Evolutionary conservation across 2,888 invertebrate species (phyloP).

Genomic region (Drosophila kokeensis): DNA sequence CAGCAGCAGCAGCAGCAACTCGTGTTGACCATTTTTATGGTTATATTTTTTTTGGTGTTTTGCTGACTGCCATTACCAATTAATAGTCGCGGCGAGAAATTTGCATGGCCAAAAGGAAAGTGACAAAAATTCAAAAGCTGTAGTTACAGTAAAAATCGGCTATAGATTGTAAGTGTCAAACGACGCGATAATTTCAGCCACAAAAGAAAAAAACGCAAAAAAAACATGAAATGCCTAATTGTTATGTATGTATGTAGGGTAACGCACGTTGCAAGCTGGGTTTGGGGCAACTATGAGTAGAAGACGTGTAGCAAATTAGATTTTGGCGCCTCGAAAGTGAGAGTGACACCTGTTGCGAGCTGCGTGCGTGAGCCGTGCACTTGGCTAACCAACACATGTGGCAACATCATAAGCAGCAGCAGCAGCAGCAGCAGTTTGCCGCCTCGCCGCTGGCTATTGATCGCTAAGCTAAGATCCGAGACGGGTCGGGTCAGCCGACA

Average conservation of each 20-base stretch:
- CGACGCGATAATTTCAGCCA: conserved; percentile 57
- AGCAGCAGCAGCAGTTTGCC: conserved; percentile 26
- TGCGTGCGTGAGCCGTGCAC: conserved; percentile 61
- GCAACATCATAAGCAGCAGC: conserved; percentile 54
- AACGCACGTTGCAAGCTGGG: conserved; percentile 25
- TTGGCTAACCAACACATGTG: conserved; percentile 52
- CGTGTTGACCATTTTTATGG: conserved; percentile 76
- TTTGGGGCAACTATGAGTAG: not conserved
- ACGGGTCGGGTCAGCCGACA: conserved; percentile 29
- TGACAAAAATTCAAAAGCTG: conserved; percentile 58
- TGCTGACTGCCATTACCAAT: conserved; percentile 73
- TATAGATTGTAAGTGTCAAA: conserved; percentile 56
- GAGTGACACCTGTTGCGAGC: conserved; percentile 71
- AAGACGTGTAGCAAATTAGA: conserved; percentile 44
- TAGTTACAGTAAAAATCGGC: conserved; percentile 52
- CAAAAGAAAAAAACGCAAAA: not conserved
- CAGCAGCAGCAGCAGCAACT: conserved; percentile 1
- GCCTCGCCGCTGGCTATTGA: conserved; percentile 50
- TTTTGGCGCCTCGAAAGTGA: conserved; percentile 66
- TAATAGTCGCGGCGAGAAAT: conserved; percentile 76
- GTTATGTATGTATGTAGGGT: conserved; percentile 72
- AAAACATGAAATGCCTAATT: conserved; percentile 70
- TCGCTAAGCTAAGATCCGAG: conserved; percentile 64
- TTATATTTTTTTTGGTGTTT: conserved; percentile 49
- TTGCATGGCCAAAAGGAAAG: conserved; percentile 75